These are phyloP conservation scores for Ptychochromis oligacanthus DNA, from an alignment of 2,113 vertebrate species.

Conservation along the genomic window DNA sequence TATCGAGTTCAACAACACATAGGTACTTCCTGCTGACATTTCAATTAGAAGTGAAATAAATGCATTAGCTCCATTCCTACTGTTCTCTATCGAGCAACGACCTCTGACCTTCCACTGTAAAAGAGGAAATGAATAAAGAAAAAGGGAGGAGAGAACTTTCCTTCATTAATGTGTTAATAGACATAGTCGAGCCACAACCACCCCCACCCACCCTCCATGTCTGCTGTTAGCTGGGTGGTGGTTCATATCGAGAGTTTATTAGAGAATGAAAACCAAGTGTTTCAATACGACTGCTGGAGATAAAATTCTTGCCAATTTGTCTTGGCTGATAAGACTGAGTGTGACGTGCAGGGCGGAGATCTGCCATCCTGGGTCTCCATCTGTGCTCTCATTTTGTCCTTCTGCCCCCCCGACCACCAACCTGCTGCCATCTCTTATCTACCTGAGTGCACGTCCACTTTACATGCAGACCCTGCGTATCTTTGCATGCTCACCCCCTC, in stretches of 20 bases:
- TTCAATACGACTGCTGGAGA: constrained; percentile 20
- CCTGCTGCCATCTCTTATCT: background rate
- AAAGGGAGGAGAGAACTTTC: background rate
- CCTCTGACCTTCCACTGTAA: background rate
- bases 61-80: background rate
- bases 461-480: background rate
- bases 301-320: constrained; percentile 29
- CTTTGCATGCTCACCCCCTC: no score
- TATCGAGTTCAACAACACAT: background rate
- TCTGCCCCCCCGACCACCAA: no score
- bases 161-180: background rate
- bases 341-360: background rate
- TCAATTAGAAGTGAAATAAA: background rate
- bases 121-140: background rate
- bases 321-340: constrained; percentile 20
- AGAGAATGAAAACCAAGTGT: constrained; percentile 1
- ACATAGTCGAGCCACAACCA: background rate
- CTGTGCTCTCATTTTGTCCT: background rate
- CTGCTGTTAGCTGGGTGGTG: background rate
- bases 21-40: background rate
- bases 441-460: constrained; percentile 4
- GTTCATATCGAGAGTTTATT: constrained; percentile 15
- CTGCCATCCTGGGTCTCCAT: background rate
- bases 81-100: background rate
- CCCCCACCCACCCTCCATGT: background rate